Evolutionary conservation across 2,888 invertebrate genomes (phyloP), one percentile per base, ranked within the genome.

Genomic region (Dusona sp.): DNA sequence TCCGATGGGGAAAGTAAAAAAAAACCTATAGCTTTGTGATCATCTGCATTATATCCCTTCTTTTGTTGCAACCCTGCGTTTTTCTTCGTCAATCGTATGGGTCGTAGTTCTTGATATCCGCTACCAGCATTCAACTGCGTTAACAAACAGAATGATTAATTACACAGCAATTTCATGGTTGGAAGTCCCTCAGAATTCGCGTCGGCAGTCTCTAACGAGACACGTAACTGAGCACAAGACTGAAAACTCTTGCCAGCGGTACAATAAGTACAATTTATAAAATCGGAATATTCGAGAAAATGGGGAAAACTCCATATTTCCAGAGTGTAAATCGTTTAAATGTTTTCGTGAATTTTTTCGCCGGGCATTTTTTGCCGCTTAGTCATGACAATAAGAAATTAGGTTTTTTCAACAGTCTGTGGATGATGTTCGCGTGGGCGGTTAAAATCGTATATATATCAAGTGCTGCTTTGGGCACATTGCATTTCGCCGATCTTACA

Each of bases 301-400:
- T 64, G 42, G 61, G 33, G 29, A 19, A 9, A 29, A 80, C 8
- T 2, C 88, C 89, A 88, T 74, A 90, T 83, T 90, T 91, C 51
- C 61, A 54, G 61, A 89, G 16, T 11, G 38, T 86, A 6, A 91
- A 85, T 78, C 73, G 68, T 38, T 75, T 89, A 1, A 91, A 90
- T 42, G 74, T 51, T 0, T 33, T 86, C 4, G 4, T 86, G 0
- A 91, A 90, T 51, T 16, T 11, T 2, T 2, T 89, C 0, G 88
- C 90, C 7, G 90, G 89, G 0, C 90, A 91, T 57, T 65, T 87
- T 38, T 70, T 91, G 0, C 91, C 91, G 0, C 11, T 89, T 6
- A 81, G 67, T 0, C 4, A 33, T 0, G 42, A 61, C 0, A 29
- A 78, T 19, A 73, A 36, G 11, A 75, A 22, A 16, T 29, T 83